Evolutionary conservation across 2,797 vertebrate species (phyloP), one percentile per base, ranked within the genome.

Genomic region (Melanotaenia maccullochi): DNA sequence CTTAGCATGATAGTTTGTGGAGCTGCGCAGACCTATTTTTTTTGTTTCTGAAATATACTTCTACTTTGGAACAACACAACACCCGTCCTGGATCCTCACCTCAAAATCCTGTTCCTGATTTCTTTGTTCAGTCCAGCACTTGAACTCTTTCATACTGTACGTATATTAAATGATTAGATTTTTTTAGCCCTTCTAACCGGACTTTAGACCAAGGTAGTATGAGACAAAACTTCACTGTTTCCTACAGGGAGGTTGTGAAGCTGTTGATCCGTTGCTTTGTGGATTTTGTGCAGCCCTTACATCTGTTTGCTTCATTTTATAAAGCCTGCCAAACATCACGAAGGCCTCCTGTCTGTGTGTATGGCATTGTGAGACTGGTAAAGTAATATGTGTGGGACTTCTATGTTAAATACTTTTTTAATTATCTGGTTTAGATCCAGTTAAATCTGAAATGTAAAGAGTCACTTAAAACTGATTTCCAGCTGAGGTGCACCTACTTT

Each of bases 341-440:
- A 89, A 89, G 75, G 83, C 85, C 84, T 87, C 85, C 66, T 76
- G 75, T 91, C 68, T 90, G 71, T 89, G 74, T 89, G 89, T 92
- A 79, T 87, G 89, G 71, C 84, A 87, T 70, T 76, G 76, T 90
- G 74, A 79, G 89, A 86, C 69, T 87, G 86, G 72, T 89, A 62
- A 76, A 84, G 81, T 90, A 77, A 79, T 87, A 75, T 82, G 89
- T 90, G 85, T 92, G 72, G 88, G 82, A 91, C 73, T 89, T 92
- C 87, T 89, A 81, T 89, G 78, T 87, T 85, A 38, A 52, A 54
- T 82, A 12, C 59, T 74, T 87, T 73, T 69, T 86, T 79, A 75
- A 86, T 83, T 82, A 81, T 89, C 81, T 85, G 81, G 74, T 82
- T 72, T 74, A 79, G 73, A 72, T 86, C 79, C 64, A 77, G 70